These are phyloP conservation scores for Todus mexicanus DNA, from an alignment of 2,797 vertebrate species.

Conservation along the genomic window DNA sequence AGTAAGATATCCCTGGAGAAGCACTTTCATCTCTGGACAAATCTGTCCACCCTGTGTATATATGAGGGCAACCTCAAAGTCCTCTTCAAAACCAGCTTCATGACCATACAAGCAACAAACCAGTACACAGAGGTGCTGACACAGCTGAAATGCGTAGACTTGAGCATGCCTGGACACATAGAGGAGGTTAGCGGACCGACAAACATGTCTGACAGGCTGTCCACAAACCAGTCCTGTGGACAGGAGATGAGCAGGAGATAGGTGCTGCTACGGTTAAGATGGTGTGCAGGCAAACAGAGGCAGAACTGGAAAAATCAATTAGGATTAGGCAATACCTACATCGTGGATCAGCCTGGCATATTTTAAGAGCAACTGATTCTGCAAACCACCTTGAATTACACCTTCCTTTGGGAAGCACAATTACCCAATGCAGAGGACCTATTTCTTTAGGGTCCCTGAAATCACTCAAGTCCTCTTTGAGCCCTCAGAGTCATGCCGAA, in stretches of 20 bases:
- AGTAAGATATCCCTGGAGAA: neutral
- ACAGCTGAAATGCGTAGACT: neutral
- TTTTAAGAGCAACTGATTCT: neutral
- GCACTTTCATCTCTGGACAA: constrained; percentile 34
- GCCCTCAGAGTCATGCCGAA: neutral
- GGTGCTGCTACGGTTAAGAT: neutral
- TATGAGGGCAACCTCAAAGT: constrained; percentile 44
- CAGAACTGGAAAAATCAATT: neutral
- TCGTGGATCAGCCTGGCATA: neutral
- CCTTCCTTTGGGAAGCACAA: neutral
- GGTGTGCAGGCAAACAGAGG: neutral
- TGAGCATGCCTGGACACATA: constrained; percentile 39
- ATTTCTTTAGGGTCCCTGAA: neutral
- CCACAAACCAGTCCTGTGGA: constrained; percentile 45
- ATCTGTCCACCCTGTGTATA: neutral
- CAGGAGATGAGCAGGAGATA: neutral
- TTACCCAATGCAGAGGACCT: neutral
- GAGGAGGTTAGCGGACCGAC: neutral
- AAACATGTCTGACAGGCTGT: constrained; percentile 16
- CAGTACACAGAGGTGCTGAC: constrained; percentile 24
- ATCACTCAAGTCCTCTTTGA: neutral
- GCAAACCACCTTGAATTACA: neutral
- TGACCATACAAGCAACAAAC: constrained; percentile 23
- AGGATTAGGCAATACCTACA: neutral
- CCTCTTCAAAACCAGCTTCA: constrained; percentile 33